Percentiles rank a stretch among this genome's conserved stretches.
These are phyloP conservation scores for Ornithoptera alexandrae DNA, from an alignment of 2,888 invertebrate species.

Conservation along the genomic window DNA sequence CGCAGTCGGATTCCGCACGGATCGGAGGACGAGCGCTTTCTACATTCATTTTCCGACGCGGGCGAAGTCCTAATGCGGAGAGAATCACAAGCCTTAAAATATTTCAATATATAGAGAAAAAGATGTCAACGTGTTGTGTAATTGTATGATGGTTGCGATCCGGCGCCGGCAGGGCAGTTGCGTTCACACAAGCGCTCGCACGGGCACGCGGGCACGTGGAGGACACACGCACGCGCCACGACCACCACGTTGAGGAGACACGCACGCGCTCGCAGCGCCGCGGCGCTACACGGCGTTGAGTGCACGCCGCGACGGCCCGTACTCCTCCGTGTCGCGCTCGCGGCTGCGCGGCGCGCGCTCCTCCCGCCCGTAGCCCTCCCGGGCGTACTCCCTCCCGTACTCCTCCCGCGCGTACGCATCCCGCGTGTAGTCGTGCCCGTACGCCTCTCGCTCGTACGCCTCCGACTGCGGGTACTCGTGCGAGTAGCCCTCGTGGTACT, in stretches of 20 bases:
- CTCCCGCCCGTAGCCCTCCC: slow-evolving; percentile 75
- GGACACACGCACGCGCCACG: too few species aligned
- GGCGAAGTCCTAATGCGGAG: slow-evolving; percentile 7
- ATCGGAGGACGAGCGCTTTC: too few species aligned
- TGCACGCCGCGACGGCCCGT: slow-evolving; percentile 84
- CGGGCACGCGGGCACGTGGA: neutral
- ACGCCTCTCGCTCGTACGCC: slow-evolving; percentile 53
- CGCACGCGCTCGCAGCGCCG: too few species aligned
- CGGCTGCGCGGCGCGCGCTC: slow-evolving; percentile 65
- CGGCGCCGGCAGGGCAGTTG: slow-evolving; percentile 18
- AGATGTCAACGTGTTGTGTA: slow-evolving; percentile 24
- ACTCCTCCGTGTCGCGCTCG: slow-evolving; percentile 74
- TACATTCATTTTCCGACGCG: neutral
- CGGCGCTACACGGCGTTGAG: slow-evolving; percentile 86
- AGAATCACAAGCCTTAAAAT: slow-evolving; percentile 18
- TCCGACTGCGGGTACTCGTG: slow-evolving; percentile 43
- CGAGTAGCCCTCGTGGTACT: slow-evolving; percentile 45
- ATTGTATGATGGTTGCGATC: slow-evolving; percentile 18
- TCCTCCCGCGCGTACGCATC: slow-evolving; percentile 59
- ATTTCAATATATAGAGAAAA: slow-evolving; percentile 22
- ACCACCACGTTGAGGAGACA: too few species aligned
- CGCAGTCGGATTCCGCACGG: too few species aligned
- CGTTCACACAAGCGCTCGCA: slow-evolving; percentile 25
- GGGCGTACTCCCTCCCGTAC: slow-evolving; percentile 62
- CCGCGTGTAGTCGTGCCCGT: slow-evolving; percentile 47